Percentiles rank a stretch among this genome's conserved stretches.
Conservation (phyloP, 2,113 vertebrate genomes). For the Halichoerus grypus region DNA sequence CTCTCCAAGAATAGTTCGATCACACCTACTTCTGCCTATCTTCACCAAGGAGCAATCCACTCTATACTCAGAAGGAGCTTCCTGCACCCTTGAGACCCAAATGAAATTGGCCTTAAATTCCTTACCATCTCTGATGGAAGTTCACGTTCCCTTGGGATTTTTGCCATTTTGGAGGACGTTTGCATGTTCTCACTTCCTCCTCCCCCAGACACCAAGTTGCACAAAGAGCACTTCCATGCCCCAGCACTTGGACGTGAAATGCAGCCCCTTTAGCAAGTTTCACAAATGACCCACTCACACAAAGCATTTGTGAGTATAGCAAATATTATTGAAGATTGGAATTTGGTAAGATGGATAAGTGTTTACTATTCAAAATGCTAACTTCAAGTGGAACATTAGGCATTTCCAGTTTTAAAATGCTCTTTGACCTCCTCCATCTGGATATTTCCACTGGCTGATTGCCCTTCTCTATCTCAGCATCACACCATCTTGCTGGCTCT, state of each 20-base stretch:
- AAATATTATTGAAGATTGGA: not conserved
- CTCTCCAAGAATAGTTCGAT: not conserved
- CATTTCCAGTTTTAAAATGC: constrained; percentile 4
- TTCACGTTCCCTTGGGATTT: not conserved
- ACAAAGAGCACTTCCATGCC: not conserved
- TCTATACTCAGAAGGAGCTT: not conserved
- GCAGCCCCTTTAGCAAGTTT: not conserved
- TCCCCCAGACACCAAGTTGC: not conserved
- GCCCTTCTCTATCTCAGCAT: not conserved
- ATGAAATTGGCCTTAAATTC: not conserved
- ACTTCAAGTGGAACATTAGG: not conserved
- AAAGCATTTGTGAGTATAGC: not conserved
- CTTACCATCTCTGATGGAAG: not conserved
- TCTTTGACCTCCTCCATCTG: not conserved
- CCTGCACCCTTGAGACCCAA: not conserved
- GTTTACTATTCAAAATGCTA: not conserved
- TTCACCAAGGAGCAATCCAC: not conserved
- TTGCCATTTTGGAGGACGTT: not conserved
- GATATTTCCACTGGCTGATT: not conserved
- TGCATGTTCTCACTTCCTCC: not conserved
- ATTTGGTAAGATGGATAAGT: not conserved
- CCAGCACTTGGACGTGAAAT: not conserved
- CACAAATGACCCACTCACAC: not conserved
- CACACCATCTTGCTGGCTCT: not conserved
- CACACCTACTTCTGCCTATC: not conserved